A percentile compares a stretch with the other conserved stretches of the same genome.
phyloP scores from a whole-genome alignment of 2,888 invertebrate genomes.

The Periphyllus acericola region DNA sequence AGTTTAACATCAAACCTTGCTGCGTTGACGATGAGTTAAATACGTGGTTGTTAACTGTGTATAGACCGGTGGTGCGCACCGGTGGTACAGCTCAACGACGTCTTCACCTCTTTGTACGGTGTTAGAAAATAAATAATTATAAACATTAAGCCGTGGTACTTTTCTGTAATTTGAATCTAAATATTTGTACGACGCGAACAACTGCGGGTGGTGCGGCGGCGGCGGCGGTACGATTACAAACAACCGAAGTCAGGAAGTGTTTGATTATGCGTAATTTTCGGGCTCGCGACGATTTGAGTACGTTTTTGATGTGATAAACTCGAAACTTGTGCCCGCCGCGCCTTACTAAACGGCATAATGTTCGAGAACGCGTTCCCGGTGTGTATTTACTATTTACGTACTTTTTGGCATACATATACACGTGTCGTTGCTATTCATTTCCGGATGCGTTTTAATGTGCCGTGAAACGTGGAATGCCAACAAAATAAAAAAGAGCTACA shows the following conservation, averaged over 20 bases:
- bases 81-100: neutral
- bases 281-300: slow-evolving; percentile 16
- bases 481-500: slow-evolving; percentile 19
- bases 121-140: neutral
- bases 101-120: neutral
- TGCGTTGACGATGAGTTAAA: neutral
- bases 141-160: neutral
- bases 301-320: slow-evolving; percentile 38
- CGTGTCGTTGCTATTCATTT: slow-evolving; percentile 27
- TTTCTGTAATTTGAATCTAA: slow-evolving; percentile 34
- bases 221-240: slow-evolving; percentile 17
- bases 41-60: neutral
- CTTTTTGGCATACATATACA: slow-evolving; percentile 36
- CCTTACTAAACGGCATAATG: neutral
- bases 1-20: neutral
- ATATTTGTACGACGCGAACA: slow-evolving; percentile 39
- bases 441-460: slow-evolving; percentile 54
- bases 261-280: slow-evolving; percentile 52
- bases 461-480: slow-evolving; percentile 11
- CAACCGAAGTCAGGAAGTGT: slow-evolving; percentile 31
- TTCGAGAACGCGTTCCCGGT: slow-evolving; percentile 3
- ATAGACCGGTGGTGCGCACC: too few species aligned
- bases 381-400: slow-evolving; percentile 46
- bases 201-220: neutral
- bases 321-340: neutral